Conservation (phyloP, 2,113 vertebrate genomes). For the Pseudorhombus dupliciocellatus region DNA sequence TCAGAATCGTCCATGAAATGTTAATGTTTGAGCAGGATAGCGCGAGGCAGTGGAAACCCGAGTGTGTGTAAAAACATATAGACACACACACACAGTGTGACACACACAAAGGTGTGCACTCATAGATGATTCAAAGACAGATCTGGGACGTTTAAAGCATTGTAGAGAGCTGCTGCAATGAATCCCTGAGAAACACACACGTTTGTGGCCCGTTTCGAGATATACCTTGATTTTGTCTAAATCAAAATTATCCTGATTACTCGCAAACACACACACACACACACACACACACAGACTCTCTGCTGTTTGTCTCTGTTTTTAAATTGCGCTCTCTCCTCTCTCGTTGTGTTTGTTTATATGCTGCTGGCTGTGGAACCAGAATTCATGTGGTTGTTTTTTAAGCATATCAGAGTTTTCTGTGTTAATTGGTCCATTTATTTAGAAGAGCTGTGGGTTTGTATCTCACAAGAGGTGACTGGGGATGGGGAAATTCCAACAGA, state of each 20-base stretch:
- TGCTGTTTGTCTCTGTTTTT: neutral
- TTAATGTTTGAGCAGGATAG: constrained; percentile 59
- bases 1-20: constrained; percentile 60
- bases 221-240: constrained; percentile 47
- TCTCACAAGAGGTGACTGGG: neutral
- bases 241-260: constrained; percentile 36
- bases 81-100: neutral
- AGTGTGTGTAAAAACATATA: neutral
- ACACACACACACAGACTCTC: constrained; percentile 4
- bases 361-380: constrained; percentile 20
- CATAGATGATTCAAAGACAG: constrained; percentile 57
- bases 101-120: constrained; percentile 16
- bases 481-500: neutral
- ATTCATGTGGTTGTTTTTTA: constrained; percentile 21
- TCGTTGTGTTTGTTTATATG: neutral
- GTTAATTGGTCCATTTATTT: constrained; percentile 52
- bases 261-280: constrained; percentile 4
- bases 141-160: constrained; percentile 70
- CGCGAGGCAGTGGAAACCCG: constrained; percentile 28
- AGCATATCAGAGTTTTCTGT: constrained; percentile 18
- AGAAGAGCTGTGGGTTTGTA: constrained; percentile 8
- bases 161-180: constrained; percentile 40
- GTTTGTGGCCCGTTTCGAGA: neutral
- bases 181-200: constrained; percentile 10
- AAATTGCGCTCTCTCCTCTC: constrained; percentile 5